Percentiles rank a stretch among this genome's conserved stretches.
Conservation (phyloP, 2,797 vertebrate species). For the Amazona finschi region DNA sequence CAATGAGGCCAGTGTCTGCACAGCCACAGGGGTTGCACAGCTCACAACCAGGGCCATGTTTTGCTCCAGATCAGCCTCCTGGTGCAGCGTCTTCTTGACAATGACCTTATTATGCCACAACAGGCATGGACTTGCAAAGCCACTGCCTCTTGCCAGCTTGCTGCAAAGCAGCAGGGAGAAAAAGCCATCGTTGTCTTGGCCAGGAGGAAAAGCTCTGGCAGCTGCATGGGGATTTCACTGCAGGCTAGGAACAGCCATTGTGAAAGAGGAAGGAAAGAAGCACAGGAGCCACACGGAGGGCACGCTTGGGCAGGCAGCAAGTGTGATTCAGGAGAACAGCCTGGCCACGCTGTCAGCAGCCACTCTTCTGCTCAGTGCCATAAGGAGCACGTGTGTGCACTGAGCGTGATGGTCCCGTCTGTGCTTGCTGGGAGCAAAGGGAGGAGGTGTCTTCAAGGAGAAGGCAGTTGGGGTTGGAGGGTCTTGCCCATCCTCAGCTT, state of each 20-base stretch:
- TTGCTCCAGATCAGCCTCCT: background rate
- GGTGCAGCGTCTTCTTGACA: background rate
- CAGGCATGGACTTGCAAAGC: background rate
- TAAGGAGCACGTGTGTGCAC: rapidly evolving
- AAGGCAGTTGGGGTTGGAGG: background rate
- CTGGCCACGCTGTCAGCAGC: background rate
- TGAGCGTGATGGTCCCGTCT: background rate
- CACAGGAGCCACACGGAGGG: background rate
- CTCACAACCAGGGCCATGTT: background rate
- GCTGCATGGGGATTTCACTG: background rate
- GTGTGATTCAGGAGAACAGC: background rate
- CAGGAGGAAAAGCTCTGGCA: background rate
- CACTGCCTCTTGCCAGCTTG: background rate
- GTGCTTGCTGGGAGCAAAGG: background rate
- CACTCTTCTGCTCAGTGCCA: background rate
- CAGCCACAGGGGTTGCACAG: background rate
- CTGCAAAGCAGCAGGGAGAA: background rate
- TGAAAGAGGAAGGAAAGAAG: background rate
- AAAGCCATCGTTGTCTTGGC: background rate
- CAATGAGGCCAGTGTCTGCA: background rate
- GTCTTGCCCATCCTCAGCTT: background rate
- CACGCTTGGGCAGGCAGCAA: background rate
- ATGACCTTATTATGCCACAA: constrained; percentile 19
- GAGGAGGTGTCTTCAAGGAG: background rate
- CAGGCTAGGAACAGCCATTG: background rate